phyloP scores from a whole-genome alignment of 2,797 vertebrate species.

The Clarias platycephalus region DNA sequence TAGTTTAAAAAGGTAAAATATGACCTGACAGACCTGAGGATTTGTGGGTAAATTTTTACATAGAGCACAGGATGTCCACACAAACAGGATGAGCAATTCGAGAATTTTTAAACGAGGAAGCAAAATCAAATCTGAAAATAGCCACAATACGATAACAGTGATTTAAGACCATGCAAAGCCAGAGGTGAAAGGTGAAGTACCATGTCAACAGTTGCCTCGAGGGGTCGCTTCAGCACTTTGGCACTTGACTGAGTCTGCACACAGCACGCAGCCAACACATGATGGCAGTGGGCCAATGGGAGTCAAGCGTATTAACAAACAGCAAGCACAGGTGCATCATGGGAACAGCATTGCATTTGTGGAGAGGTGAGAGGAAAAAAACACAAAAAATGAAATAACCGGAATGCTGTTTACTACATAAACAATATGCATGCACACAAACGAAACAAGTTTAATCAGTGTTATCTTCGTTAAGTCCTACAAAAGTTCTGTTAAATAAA shows the following conservation, averaged over 20 bases:
- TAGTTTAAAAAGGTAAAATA: constrained; percentile 10
- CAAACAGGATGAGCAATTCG: constrained; percentile 66
- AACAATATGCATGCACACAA: constrained; percentile 99
- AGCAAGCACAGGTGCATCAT: constrained; percentile 99
- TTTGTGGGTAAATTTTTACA: constrained; percentile 43
- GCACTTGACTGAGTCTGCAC: constrained; percentile 99
- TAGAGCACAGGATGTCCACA: constrained; percentile 46
- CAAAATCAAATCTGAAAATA: constrained; percentile 88
- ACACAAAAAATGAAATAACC: constrained; percentile 84
- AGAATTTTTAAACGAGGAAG: constrained; percentile 73
- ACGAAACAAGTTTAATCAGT: constrained; percentile 76
- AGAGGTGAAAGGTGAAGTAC: constrained; percentile 99
- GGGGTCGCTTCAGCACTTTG: constrained; percentile 99
- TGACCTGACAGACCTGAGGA: constrained; percentile 33
- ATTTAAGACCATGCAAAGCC: constrained; percentile 97
- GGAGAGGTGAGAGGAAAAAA: constrained; percentile 99
- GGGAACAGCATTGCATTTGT: constrained; percentile 99
- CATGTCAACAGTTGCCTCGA: constrained; percentile 91
- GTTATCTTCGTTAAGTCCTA: constrained; percentile 43
- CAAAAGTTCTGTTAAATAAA: constrained; percentile 40
- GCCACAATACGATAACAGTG: constrained; percentile 89
- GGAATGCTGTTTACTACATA: constrained; percentile 99
- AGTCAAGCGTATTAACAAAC: constrained; percentile 99
- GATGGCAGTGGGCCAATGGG: constrained; percentile 99
- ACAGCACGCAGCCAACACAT: constrained; percentile 99